These are phyloP conservation scores for Leptinotarsa rubiginosa DNA, from an alignment of 2,888 invertebrate species.

Conservation along the genomic window DNA sequence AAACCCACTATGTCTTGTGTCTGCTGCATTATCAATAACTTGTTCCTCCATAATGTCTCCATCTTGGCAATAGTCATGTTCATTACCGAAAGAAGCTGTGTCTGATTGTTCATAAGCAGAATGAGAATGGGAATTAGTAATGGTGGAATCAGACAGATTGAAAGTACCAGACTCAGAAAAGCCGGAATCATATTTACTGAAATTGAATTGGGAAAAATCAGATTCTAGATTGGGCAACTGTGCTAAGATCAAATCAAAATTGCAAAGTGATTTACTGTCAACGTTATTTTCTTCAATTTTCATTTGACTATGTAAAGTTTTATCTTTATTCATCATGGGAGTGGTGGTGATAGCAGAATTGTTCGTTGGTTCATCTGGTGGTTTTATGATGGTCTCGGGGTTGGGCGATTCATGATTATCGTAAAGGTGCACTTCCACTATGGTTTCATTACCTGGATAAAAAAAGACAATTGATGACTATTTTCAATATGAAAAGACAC, in stretches of 20 bases:
- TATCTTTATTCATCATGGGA: background rate
- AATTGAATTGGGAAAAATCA: background rate
- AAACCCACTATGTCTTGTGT: constrained; percentile 22
- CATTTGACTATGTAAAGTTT: no score
- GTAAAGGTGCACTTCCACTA: constrained; percentile 79
- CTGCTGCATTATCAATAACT: constrained; percentile 31
- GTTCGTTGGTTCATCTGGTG: background rate
- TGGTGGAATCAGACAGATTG: constrained; percentile 23
- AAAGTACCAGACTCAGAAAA: constrained; percentile 7
- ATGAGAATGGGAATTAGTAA: constrained; percentile 31
- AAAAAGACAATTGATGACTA: constrained; percentile 4
- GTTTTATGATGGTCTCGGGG: constrained; percentile 38
- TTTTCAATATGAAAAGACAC: no score
- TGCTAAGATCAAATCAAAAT: constrained; percentile 13
- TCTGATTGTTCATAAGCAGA: constrained; percentile 35
- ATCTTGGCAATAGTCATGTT: constrained; percentile 58
- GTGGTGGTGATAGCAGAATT: background rate
- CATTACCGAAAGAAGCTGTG: constrained; percentile 39
- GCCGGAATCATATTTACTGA: background rate
- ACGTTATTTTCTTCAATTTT: constrained; percentile 17
- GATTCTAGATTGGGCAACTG: background rate
- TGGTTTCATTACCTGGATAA: constrained; percentile 80
- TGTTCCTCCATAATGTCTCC: constrained; percentile 40
- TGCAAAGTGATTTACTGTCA: background rate
- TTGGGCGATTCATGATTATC: constrained; percentile 42